A percentile compares a stretch with the other conserved stretches of the same genome.
Conservation (phyloP, 2,888 invertebrate genomes). For the Hermaeophaga mercurialis region DNA sequence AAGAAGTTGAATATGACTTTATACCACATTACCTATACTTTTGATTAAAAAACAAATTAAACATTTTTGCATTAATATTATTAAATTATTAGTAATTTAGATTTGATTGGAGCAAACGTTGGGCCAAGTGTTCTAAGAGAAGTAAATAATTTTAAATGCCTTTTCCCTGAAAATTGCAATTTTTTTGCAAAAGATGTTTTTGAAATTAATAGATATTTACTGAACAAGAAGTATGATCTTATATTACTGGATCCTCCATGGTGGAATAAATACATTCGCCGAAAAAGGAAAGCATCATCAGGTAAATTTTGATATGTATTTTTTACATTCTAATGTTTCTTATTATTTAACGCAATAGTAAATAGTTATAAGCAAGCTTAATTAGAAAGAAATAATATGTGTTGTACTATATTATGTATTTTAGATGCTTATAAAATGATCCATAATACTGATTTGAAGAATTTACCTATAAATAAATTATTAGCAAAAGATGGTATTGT, state of each 20-base stretch:
- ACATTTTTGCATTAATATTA: no score
- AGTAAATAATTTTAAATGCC: slow-evolving; percentile 60
- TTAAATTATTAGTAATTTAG: slow-evolving; percentile 24
- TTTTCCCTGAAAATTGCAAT: slow-evolving; percentile 70
- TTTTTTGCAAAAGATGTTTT: slow-evolving; percentile 73
- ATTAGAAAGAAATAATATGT: no score
- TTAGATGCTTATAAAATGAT: slow-evolving; percentile 76
- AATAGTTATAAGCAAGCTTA: no score
- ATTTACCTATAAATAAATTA: slow-evolving; percentile 72
- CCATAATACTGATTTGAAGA: slow-evolving; percentile 72
- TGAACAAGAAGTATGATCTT: slow-evolving; percentile 70
- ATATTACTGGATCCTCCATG: slow-evolving; percentile 94
- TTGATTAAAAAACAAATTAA: no score
- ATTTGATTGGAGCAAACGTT: slow-evolving; percentile 62
- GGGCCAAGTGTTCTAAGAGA: slow-evolving; percentile 59
- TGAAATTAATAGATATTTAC: slow-evolving; percentile 61
- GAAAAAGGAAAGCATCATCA: slow-evolving; percentile 67
- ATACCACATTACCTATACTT: no score
- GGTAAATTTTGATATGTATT: no score
- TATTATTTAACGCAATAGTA: no score
- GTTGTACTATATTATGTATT: no score
- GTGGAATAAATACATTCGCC: slow-evolving; percentile 92
- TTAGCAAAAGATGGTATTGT: slow-evolving; percentile 70
- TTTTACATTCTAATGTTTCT: no score
- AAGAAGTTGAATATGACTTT: no score